A percentile compares a stretch with the other conserved stretches of the same genome.
These are phyloP conservation scores for Andrena minutula DNA, from an alignment of 2,888 invertebrate genomes.

Conservation along the genomic window DNA sequence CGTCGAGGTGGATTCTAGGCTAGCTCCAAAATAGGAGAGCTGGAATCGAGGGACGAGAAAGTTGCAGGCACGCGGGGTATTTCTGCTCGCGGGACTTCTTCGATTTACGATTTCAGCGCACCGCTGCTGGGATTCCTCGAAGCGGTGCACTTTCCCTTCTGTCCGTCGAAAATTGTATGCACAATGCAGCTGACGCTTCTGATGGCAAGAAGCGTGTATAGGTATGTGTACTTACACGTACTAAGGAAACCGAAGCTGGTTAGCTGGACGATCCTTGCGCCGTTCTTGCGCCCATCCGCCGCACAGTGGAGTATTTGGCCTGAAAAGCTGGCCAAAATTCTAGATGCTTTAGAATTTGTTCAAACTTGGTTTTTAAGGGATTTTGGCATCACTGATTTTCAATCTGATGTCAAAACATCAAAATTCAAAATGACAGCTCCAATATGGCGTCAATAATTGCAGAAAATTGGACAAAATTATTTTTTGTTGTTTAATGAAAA, in stretches of 20 bases:
- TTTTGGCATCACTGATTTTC: too few species aligned
- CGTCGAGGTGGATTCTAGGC: not conserved
- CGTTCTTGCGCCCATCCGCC: conserved; percentile 10
- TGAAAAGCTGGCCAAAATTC: too few species aligned
- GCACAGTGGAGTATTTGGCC: not conserved
- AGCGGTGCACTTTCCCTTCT: conserved; percentile 52
- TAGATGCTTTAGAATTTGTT: too few species aligned
- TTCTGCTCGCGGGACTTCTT: conserved; percentile 49
- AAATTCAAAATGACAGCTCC: too few species aligned
- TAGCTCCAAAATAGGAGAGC: conserved; percentile 36
- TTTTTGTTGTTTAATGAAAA: too few species aligned
- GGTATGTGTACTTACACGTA: too few species aligned
- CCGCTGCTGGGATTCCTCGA: conserved; percentile 53
- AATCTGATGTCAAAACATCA: too few species aligned
- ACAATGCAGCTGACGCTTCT: conserved; percentile 21
- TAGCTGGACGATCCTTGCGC: not conserved
- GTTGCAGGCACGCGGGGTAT: conserved; percentile 35
- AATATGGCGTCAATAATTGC: too few species aligned
- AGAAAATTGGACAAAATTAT: too few species aligned
- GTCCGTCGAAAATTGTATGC: conserved; percentile 42
- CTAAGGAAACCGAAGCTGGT: not conserved
- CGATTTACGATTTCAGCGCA: conserved; percentile 59
- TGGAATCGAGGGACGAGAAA: conserved; percentile 42
- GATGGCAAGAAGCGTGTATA: conserved; percentile 13
- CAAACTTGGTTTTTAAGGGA: too few species aligned